Percentiles rank a stretch among this genome's conserved stretches.
These are phyloP conservation scores for Sitta carolinensis DNA, from an alignment of 2,797 vertebrate species.

Conservation along the genomic window DNA sequence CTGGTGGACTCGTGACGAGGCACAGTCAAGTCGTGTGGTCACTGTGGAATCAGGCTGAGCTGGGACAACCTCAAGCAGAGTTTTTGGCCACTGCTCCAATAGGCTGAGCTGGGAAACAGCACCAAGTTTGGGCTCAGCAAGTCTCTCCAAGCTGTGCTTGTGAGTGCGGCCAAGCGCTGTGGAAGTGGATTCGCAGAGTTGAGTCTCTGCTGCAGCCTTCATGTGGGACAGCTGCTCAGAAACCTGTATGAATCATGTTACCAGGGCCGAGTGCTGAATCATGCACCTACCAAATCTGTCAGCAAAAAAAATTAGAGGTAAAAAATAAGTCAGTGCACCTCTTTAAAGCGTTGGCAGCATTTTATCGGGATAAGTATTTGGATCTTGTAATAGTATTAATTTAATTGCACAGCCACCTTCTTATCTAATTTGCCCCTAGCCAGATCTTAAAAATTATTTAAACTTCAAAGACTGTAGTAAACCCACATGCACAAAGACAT, in stretches of 20 bases:
- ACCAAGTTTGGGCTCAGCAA: neutral
- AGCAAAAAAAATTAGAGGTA: neutral
- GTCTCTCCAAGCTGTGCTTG: neutral
- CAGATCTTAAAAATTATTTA: conserved; percentile 36
- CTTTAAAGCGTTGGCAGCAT: conserved; percentile 28
- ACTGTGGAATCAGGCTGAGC: too few relatives aligned
- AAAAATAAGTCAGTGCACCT: neutral
- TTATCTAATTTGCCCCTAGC: conserved; percentile 48
- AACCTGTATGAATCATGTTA: neutral
- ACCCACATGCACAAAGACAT: neutral
- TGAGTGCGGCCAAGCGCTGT: neutral
- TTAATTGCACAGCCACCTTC: conserved; percentile 29
- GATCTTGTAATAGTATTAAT: conserved; percentile 22
- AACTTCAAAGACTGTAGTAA: conserved; percentile 25
- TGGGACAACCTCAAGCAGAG: too few relatives aligned
- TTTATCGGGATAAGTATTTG: neutral
- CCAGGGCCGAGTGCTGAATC: neutral
- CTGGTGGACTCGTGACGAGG: too few relatives aligned
- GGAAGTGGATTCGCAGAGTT: neutral
- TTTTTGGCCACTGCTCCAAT: neutral
- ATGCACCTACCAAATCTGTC: neutral
- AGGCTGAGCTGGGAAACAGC: neutral
- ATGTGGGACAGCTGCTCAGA: neutral
- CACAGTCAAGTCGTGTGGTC: too few relatives aligned
- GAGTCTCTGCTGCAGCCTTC: neutral